Percentiles rank a stretch among this genome's conserved stretches.
phyloP scores from a whole-genome alignment of 2,888 invertebrate species.

The Trissonchulus sp. region DNA sequence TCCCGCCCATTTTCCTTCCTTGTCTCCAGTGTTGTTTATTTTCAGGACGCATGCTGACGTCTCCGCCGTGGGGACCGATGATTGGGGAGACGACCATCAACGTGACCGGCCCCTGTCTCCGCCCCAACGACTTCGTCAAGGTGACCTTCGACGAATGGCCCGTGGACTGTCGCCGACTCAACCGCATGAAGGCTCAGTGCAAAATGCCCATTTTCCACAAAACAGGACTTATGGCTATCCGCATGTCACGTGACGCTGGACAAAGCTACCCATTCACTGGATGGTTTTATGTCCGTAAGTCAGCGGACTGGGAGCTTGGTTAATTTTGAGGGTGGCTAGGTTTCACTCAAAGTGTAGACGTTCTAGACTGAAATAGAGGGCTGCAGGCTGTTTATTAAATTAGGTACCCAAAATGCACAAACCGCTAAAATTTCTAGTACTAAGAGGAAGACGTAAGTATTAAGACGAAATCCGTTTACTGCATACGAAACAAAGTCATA shows the following conservation, averaged over 20 bases:
- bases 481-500: no score
- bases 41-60: slow-evolving; percentile 53
- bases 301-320: no score
- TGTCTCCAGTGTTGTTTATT: no score
- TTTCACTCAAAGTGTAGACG: not conserved
- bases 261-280: slow-evolving; percentile 47
- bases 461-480: no score
- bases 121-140: slow-evolving; percentile 65
- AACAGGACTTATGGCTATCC: slow-evolving; percentile 44
- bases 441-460: no score
- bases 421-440: no score
- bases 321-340: not conserved
- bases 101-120: slow-evolving; percentile 90
- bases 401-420: no score
- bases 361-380: no score
- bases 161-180: slow-evolving; percentile 41
- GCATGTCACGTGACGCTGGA: slow-evolving; percentile 49
- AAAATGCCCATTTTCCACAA: slow-evolving; percentile 49
- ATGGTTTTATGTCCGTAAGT: slow-evolving; percentile 44
- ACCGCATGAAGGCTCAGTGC: slow-evolving; percentile 44
- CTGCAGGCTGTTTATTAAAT: no score
- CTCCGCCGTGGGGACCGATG: slow-evolving; percentile 94
- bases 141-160: slow-evolving; percentile 45
- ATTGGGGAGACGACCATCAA: slow-evolving; percentile 91
- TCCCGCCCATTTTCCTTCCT: no score